These are phyloP conservation scores for Spea hammondii DNA, from an alignment of 2,797 vertebrate species.

Conservation along the genomic window DNA sequence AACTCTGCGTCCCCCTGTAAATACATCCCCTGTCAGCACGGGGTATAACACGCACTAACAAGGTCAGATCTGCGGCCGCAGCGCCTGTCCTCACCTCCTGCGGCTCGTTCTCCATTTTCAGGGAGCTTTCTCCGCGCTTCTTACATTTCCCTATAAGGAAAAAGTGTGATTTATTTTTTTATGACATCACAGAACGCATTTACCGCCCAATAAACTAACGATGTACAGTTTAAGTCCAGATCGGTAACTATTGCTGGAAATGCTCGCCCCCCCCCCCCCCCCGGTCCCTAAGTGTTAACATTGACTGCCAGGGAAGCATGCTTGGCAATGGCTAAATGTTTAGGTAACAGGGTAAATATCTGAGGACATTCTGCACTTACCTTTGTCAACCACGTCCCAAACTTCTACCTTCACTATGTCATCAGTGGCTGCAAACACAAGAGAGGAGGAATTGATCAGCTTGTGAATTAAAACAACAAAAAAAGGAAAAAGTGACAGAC, in stretches of 20 bases:
- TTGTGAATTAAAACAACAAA: too few species aligned
- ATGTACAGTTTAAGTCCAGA: too few species aligned
- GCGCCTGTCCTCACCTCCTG: slow-evolving; percentile 82
- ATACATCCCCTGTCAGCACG: neutral
- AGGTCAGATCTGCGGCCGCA: neutral
- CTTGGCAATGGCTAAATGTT: too few species aligned
- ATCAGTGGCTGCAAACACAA: slow-evolving; percentile 82
- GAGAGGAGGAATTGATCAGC: neutral
- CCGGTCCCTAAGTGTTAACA: too few species aligned
- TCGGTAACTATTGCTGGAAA: too few species aligned
- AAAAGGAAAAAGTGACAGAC: too few species aligned
- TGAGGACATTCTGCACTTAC: slow-evolving; percentile 66
- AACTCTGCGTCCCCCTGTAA: slow-evolving; percentile 84
- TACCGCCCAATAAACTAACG: too few species aligned
- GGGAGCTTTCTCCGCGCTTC: slow-evolving; percentile 80
- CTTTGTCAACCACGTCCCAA: slow-evolving; percentile 99
- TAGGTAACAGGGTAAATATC: too few species aligned
- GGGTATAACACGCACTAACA: neutral
- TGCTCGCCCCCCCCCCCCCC: too few species aligned
- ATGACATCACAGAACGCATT: too few species aligned
- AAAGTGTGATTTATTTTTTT: neutral
- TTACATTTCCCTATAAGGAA: slow-evolving; percentile 85
- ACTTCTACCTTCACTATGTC: slow-evolving; percentile 98
- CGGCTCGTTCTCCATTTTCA: slow-evolving; percentile 95
- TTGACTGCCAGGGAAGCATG: too few species aligned